Evolutionary conservation across 2,888 invertebrate genomes (phyloP), one percentile per base, ranked within the genome.

Genomic region (Phalera bucephala): DNA sequence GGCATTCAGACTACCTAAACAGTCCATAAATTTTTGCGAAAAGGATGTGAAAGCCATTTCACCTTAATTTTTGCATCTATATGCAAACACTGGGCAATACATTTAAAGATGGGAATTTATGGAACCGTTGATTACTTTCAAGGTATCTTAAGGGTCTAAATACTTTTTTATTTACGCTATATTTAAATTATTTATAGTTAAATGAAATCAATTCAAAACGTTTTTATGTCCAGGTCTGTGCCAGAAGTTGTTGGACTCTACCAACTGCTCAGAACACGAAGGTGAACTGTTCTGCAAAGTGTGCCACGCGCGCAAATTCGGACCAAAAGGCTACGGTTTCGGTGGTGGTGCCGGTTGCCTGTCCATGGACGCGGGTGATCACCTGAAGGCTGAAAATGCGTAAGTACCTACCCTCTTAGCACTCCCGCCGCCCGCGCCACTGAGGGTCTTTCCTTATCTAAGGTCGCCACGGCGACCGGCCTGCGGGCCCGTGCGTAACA

Each of bases 241-340:
- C 94, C 94, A 95, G 91, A 99, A 99, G 91, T 93, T 97, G 91
- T 93, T 99, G 90, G 99, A 99, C 91, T 98, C 98, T 71, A 99
- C 98, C 91, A 99, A 97, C 92, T 97, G 97, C 91, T 93, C 97
- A 71, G 98, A 98, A 88, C 99, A 99, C 92, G 98, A 98, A 78
- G 96, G 96, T 75, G 96, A 97, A 90, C 93, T 99, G 67, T 99
- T 91, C 94, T 99, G 99, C 94, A 99, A 98, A 92, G 92, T 93
- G 76, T 98, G 99, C 93, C 98, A 99, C 89, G 99, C 94, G 70
- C 95, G 98, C 82, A 98, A 98, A 93, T 99, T 95, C 91, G 99
- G 99, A 80, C 99, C 99, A 67, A 99, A 97, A 91, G 98, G 98
- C 66, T 97, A 98, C 91, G 99, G 99, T 70, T 99, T 98, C 88